These are phyloP conservation scores for Glareola pratincola DNA, from an alignment of 2,113 vertebrate genomes.

Conservation along the genomic window DNA sequence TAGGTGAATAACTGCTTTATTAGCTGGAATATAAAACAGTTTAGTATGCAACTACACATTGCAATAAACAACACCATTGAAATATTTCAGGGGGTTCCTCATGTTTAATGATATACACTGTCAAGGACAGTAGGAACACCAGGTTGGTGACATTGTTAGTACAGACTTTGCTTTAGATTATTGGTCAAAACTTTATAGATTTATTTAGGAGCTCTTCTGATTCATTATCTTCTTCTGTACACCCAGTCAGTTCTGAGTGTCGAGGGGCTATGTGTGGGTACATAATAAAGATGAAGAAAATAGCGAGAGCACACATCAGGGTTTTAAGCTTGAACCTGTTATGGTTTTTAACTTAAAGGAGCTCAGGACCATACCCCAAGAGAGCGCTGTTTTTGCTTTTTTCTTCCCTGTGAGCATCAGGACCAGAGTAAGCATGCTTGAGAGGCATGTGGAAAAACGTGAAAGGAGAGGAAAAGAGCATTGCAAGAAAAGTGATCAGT, in stretches of 20 bases:
- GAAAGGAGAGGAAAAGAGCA: not conserved
- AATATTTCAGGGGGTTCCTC: not conserved
- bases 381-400: not conserved
- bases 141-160: not conserved
- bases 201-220: not conserved
- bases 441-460: not conserved
- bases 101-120: not conserved
- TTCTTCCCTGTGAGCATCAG: not conserved
- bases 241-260: not conserved
- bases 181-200: not conserved
- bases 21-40: not conserved
- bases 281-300: not conserved
- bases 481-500: not conserved
- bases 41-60: not conserved
- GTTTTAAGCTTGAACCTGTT: not conserved
- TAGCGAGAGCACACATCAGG: fast-evolving
- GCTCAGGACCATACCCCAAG: not conserved
- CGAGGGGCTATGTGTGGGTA: not conserved
- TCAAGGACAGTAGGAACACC: not conserved
- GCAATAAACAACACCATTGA: not conserved
- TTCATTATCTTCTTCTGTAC: not conserved
- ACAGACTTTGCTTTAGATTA: not conserved
- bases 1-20: not conserved
- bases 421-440: not conserved
- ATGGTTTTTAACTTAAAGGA: not conserved